Conservation (phyloP, 2,113 vertebrate genomes). For the Carollia perspicillata region DNA sequence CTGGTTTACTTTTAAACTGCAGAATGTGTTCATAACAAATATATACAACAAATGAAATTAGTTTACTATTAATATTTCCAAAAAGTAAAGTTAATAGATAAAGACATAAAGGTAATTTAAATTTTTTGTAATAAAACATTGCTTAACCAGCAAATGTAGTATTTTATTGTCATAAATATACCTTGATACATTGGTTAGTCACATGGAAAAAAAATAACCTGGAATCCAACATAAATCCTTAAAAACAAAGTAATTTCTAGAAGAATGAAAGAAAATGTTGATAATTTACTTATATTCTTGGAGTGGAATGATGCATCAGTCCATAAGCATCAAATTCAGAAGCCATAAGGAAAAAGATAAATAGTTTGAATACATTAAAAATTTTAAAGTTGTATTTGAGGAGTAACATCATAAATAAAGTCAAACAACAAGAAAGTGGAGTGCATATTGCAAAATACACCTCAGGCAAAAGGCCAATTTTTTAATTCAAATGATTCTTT, state of each 20-base stretch:
- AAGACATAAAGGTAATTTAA: not conserved
- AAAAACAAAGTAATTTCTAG: constrained; percentile 30
- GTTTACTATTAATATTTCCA: not conserved
- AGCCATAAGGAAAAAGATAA: not conserved
- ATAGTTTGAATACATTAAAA: not conserved
- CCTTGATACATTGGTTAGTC: not conserved
- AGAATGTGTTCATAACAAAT: not conserved
- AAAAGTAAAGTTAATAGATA: not conserved
- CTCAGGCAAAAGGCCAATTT: not conserved
- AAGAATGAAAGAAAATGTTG: not conserved
- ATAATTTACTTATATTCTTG: not conserved
- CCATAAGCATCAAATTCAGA: not conserved
- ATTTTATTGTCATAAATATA: not conserved
- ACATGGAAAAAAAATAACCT: not conserved
- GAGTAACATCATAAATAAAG: not conserved
- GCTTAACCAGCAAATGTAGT: not conserved
- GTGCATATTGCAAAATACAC: not conserved
- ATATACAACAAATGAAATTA: not conserved
- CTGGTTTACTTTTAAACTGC: not conserved
- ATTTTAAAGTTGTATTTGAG: not conserved
- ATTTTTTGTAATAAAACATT: constrained; percentile 17
- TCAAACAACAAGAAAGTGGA: not conserved
- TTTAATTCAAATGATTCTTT: not conserved
- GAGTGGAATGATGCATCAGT: not conserved
- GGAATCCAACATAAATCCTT: not conserved